Evolutionary conservation across 2,888 invertebrate genomes (phyloP).

Genomic region (Campopleginae sp.): DNA sequence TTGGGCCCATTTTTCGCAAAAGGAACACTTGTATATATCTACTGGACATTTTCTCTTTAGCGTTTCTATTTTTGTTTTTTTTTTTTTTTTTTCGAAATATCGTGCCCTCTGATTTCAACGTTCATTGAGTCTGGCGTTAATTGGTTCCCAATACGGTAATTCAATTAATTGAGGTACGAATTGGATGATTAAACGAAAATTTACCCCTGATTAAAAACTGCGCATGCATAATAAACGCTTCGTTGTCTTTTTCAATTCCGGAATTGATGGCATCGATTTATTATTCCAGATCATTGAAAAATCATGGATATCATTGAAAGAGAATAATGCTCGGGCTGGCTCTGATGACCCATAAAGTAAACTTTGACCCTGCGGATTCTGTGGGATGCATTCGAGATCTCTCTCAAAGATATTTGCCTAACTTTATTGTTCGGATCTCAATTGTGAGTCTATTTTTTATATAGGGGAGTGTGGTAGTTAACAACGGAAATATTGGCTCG

Average conservation of each 20-base stretch:
- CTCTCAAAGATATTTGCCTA: neutral
- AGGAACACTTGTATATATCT: too few species aligned
- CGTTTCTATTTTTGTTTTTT: too few species aligned
- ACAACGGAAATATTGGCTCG: slow-evolving; percentile 66
- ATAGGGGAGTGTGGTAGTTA: slow-evolving; percentile 59
- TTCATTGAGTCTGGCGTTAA: neutral
- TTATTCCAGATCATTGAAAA: neutral
- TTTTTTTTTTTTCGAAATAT: neutral
- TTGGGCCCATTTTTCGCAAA: too few species aligned
- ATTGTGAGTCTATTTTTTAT: slow-evolving; percentile 12
- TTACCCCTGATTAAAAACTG: neutral
- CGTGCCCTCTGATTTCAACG: neutral
- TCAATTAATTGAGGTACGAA: neutral
- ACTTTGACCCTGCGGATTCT: neutral
- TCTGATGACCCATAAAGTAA: neutral
- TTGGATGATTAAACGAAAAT: neutral
- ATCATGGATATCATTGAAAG: neutral
- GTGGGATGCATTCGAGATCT: neutral
- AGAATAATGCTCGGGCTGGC: neutral
- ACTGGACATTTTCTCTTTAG: too few species aligned
- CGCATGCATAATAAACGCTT: neutral
- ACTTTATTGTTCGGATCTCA: slow-evolving; percentile 1
- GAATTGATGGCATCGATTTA: neutral
- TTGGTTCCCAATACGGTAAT: neutral
- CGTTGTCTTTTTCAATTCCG: neutral